Evolutionary conservation across 2,797 vertebrate species (phyloP), one percentile per base, ranked within the genome.

Genomic region (Sus cebifrons): DNA sequence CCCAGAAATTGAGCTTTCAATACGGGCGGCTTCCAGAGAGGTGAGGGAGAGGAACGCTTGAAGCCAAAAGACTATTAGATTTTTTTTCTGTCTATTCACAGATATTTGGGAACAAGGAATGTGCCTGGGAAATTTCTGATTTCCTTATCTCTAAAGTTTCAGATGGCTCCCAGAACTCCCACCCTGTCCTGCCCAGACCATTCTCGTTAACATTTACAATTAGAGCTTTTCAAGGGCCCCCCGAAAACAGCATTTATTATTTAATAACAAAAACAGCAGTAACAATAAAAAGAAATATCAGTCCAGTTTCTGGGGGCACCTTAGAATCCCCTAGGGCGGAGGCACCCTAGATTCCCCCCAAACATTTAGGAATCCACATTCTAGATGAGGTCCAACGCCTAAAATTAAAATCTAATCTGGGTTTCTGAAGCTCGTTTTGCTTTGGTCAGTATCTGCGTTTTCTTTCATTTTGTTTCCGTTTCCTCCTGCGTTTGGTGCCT

Each of bases 391-490:
- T 94, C 86, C 81, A 17, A 91, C 21, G 18, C n/a, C 87, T 93
- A 64, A 95, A 97, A 95, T 94, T 96, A 94, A 97, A 93, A 94
- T 85, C 12, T 44, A 62, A 23, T 29, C 67, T 85, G 74, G 40
- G 32, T 97, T 96, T 97, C 96, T 86, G 89, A 91, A 96, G 40
- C 44, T 89, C 52, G 11, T 92, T 89, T 96, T 95, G 64, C 79
- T 97, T 89, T 82, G 58, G 86, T 85, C 84, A 97, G 32, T 95
- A 89, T 83, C 89, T 96, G 79, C 16, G 6, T 96, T 95, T 96
- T 96, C 79, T 97, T 97, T 96, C 62, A 89, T 96, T 96, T 91
- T 54, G 70, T 94, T 97, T 96, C 68, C 25, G 18, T 89, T 96
- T 74, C 85, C 68, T 97, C 94, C 83, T 95, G 85, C 75, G 67